Base-by-base conservation (phyloP, 2,797 vertebrate species). In the Melanotaenia parkinsoni region DNA sequence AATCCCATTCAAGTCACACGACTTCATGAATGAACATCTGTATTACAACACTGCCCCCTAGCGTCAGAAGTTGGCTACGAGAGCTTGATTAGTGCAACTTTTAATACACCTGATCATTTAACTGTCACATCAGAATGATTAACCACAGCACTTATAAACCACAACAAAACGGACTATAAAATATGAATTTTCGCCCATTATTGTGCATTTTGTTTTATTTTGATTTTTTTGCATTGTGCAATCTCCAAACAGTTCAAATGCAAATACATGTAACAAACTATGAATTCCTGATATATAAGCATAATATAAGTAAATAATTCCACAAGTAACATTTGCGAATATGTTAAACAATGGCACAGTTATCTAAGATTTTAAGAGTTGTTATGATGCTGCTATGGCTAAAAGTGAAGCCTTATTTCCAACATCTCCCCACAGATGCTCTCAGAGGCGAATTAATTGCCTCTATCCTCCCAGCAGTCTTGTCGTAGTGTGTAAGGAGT, bases 21-120 rank as follows among this genome's bases (percentile, higher is more conserved):
- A 45, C 74, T 83, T 89, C 71, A 87, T 89, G 83, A 92, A 91
- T 91, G 91, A 79, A 85, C n/a, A 40, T 63, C 9, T 30, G 63
- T 18, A 24, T 40, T 18, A 20, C 82, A 88, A 89, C 73, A 90
- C 70, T 57, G 2, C 88, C 90, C 76, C 57, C 91, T 93, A 57
- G 67, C 86, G 92, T 51, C 71, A 3, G 67, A 2, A 84, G 16
- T 11, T 24, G 58, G 76, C 22, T 35, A 76, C 32, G 57, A 77
- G 38, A 0, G 7, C 1, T 33, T 64, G 14, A 18, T 18, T 43
- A 9, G 22, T 61, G 32, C 57, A 74, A 22, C 45, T 51, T 37
- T 67, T 47, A 81, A 56, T 18, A 57, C n/a, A 14, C 18, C 37
- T 62, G 58, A 67, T 72, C 67, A 82, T 74, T 85, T 30, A 83